phyloP scores from a whole-genome alignment of 2,113 vertebrate genomes.

The Progne subis region DNA sequence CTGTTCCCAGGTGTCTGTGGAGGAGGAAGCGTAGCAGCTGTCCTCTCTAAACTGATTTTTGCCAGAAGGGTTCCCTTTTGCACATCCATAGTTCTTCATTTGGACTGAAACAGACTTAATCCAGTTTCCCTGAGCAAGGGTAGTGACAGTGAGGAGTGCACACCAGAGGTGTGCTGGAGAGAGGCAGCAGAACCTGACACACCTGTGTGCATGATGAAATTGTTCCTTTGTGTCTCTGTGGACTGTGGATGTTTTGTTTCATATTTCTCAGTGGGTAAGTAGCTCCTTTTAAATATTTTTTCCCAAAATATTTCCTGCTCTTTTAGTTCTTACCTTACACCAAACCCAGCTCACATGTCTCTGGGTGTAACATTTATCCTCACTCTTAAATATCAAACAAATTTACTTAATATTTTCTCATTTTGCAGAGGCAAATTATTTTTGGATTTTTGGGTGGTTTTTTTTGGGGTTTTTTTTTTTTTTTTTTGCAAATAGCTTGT shows the following conservation, averaged over 20 bases:
- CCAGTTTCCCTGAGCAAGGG: neutral
- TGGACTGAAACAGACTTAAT: neutral
- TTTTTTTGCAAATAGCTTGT: neutral
- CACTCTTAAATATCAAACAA: neutral
- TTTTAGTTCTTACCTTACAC: neutral
- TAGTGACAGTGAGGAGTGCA: neutral
- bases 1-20: neutral
- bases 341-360: neutral
- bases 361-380: neutral
- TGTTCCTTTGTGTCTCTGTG: neutral
- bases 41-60: neutral
- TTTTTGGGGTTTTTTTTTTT: neutral
- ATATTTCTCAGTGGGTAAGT: conserved; percentile 35
- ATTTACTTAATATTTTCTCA: neutral
- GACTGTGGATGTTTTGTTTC: neutral
- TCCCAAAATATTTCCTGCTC: neutral
- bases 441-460: neutral
- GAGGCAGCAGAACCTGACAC: neutral
- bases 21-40: neutral
- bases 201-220: neutral
- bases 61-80: neutral
- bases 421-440: neutral
- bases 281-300: neutral
- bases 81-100: neutral
- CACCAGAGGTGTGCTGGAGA: neutral